Evolutionary conservation across 2,113 vertebrate genomes (phyloP).

Genomic region (Rhinolophus ferrumequinum): DNA sequence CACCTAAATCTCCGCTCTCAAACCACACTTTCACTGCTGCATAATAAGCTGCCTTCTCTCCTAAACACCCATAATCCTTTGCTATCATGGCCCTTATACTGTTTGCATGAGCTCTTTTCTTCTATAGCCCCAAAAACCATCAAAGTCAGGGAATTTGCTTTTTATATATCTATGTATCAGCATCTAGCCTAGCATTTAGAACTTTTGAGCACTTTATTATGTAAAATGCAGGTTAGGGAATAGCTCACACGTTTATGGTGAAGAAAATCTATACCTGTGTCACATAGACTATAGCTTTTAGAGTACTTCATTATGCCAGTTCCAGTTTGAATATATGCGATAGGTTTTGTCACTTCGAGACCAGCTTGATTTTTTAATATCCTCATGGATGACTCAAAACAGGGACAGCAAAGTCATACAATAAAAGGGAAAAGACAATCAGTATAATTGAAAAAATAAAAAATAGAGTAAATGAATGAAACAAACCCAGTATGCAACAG

Average conservation of each 20-base stretch:
- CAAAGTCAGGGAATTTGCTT: not conserved
- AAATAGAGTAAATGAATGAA: not conserved
- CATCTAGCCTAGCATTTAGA: not conserved
- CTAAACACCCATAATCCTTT: accelerated
- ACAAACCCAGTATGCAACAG: not conserved
- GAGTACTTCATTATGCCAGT: not conserved
- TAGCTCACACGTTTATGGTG: not conserved
- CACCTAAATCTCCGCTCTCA: not conserved
- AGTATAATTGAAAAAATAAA: not conserved
- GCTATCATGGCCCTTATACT: not conserved
- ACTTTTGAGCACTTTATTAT: not conserved
- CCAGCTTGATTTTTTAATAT: not conserved
- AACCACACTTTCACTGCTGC: no score
- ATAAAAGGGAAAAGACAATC: not conserved
- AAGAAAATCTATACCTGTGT: not conserved
- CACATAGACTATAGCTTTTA: not conserved
- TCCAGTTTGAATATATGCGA: not conserved
- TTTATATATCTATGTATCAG: not conserved
- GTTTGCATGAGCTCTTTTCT: not conserved
- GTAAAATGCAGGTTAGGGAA: not conserved
- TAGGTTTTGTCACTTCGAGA: not conserved
- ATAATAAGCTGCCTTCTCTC: not conserved
- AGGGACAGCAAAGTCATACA: not conserved
- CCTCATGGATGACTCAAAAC: not conserved
- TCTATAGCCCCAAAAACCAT: not conserved